Evolutionary conservation across 2,888 invertebrate genomes (phyloP), one percentile per base, ranked within the genome.

Genomic region (Heliothis peltigera): DNA sequence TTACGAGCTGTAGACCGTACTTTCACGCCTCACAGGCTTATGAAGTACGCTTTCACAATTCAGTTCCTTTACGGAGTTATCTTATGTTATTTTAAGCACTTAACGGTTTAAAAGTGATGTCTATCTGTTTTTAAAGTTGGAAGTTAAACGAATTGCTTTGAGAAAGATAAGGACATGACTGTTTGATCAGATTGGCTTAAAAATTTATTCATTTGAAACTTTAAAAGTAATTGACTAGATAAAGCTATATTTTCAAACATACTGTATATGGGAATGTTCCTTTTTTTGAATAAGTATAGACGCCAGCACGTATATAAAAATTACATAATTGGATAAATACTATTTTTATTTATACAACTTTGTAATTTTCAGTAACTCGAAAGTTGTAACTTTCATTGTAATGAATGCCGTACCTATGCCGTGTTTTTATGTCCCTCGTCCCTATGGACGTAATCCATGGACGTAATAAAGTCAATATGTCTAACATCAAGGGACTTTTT

Each of bases 21-120:
- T 73, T 72, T 73, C 77, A 57, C 59, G 57, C 22, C 55, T 70
- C 67, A 47, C 66, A 65, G 28, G 72, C 64, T 56, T 22, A 58
- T 32, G 75, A 68, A 49, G 43, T 62, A 21, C n/a, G 46, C 73
- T 73, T 73, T 73, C 78, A 77, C 73, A 65, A 51, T 77, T 64
- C 77, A 72, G 72, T 59, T 52, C 52, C 48, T 52, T 73, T 57
- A 25, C 73, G 32, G n/a, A 52, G 18, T 19, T 35, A 32, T 44
- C 64, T 57, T 18, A 28, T 47, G 53, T 52, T 68, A 51, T 68
- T 32, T 47, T 55, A 46, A 52, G 43, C 18, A 35, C 18, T 46
- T 74, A 67, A 47, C 68, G 42, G 67, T 67, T 55, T 39, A 32
- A 32, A 32, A n/a, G 10, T 39, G 39, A 39, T 39, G 39, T n/a